These are phyloP conservation scores for Armadillidium nasatum DNA, from an alignment of 1,140 invertebrate species.

Conservation along the genomic window DNA sequence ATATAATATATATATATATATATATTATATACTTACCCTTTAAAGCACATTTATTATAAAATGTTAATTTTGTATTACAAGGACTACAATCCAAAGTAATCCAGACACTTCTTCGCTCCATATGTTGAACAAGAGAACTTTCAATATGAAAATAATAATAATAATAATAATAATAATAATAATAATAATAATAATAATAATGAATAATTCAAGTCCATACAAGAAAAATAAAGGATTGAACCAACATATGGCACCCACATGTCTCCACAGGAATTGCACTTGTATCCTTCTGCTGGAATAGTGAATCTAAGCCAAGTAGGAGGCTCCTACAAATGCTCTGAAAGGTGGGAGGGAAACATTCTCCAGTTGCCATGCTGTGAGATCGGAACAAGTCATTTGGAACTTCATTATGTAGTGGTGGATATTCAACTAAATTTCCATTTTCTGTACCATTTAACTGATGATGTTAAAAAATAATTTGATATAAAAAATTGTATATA, in stretches of 20 bases:
- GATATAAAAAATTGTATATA: too few relatives aligned
- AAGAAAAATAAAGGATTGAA: too few relatives aligned
- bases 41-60: constrained; percentile 42
- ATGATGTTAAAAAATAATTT: neutral
- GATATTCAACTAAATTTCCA: constrained; percentile 39
- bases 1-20: too few relatives aligned
- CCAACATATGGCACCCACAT: constrained; percentile 31
- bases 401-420: constrained; percentile 32
- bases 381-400: constrained; percentile 27
- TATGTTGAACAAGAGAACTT: constrained; percentile 35
- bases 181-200: too few relatives aligned
- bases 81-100: constrained; percentile 43
- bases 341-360: constrained; percentile 35
- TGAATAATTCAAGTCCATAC: too few relatives aligned
- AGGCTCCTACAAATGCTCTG: constrained; percentile 34
- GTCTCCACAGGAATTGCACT: constrained; percentile 41
- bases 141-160: constrained; percentile 22
- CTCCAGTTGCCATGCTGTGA: constrained; percentile 43
- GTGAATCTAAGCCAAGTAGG: constrained; percentile 40
- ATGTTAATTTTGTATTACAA: constrained; percentile 40
- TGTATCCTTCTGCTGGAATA: constrained; percentile 42
- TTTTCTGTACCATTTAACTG: constrained; percentile 5
- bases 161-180: too few relatives aligned
- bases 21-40: constrained; percentile 23
- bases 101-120: constrained; percentile 38